phyloP scores from a whole-genome alignment of 2,797 vertebrate genomes.

The Tolypeutes matacus region DNA sequence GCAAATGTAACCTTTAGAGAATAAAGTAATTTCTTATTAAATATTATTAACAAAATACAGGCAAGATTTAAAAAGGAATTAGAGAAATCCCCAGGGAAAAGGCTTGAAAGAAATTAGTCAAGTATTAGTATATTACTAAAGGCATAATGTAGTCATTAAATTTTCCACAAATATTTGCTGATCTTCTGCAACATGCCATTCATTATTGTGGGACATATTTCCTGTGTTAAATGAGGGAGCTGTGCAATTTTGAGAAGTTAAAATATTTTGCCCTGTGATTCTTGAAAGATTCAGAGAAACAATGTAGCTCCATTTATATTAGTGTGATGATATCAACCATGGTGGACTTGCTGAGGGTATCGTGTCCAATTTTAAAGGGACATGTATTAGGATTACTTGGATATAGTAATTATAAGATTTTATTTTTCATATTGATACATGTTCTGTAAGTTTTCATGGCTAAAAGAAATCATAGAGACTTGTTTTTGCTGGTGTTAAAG shows the following conservation, averaged over 20 bases:
- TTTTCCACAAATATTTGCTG: background rate
- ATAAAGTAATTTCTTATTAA: background rate
- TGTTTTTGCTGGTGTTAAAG: constrained; percentile 14
- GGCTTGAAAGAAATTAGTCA: background rate
- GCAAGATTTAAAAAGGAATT: constrained; percentile 1
- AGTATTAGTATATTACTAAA: background rate
- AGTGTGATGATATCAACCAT: no score
- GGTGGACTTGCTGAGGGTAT: background rate
- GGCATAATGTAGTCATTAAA: background rate
- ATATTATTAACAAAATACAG: background rate
- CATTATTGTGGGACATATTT: background rate
- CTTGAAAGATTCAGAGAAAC: background rate
- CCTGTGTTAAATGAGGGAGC: background rate
- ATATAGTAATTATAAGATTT: background rate
- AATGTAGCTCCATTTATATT: background rate
- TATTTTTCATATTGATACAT: background rate
- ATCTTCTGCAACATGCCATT: background rate
- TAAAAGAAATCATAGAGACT: background rate
- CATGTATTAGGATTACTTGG: background rate
- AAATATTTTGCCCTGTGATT: background rate
- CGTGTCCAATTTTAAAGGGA: background rate
- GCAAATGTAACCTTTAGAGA: background rate
- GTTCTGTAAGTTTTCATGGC: background rate
- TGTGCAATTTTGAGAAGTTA: background rate
- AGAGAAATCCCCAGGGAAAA: background rate